Evolutionary conservation across 2,797 vertebrate genomes (phyloP).

Genomic region (Gouania willdenowi): DNA sequence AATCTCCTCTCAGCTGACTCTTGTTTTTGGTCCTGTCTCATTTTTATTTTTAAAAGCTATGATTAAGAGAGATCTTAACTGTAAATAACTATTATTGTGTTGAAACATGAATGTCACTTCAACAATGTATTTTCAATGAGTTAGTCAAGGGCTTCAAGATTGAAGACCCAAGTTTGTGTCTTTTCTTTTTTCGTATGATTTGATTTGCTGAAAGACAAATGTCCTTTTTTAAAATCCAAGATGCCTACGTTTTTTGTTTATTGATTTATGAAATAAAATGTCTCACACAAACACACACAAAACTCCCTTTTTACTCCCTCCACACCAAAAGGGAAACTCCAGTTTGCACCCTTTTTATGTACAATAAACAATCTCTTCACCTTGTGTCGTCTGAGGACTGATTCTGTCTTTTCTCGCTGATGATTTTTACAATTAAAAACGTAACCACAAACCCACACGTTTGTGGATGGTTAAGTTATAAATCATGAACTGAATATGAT

Average conservation of each 20-base stretch:
- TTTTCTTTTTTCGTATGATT: conserved; percentile 71
- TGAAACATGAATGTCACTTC: conserved; percentile 83
- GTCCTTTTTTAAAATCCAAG: conserved; percentile 58
- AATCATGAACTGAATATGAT: too few species aligned
- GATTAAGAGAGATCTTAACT: conserved; percentile 73
- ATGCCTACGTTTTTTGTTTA: conserved; percentile 62
- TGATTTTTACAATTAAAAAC: too few species aligned
- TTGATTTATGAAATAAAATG: conserved; percentile 69
- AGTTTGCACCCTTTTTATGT: conserved; percentile 94
- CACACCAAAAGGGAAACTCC: conserved; percentile 79
- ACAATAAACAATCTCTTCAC: conserved; percentile 89
- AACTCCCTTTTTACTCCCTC: conserved; percentile 82
- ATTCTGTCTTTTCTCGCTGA: too few species aligned
- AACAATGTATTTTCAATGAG: conserved; percentile 78
- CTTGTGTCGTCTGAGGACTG: conserved; percentile 49
- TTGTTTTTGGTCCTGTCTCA: conserved; percentile 14
- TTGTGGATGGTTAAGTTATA: too few species aligned
- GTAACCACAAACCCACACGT: too few species aligned
- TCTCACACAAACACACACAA: conserved; percentile 74
- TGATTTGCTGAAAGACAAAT: conserved; percentile 72
- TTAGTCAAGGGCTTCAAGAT: conserved; percentile 78
- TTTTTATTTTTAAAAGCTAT: conserved; percentile 57
- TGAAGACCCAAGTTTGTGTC: conserved; percentile 67
- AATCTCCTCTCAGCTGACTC: conserved; percentile 50
- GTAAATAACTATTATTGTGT: conserved; percentile 79